phyloP scores from a whole-genome alignment of 2,797 vertebrate species.

The Tadarida brasiliensis region DNA sequence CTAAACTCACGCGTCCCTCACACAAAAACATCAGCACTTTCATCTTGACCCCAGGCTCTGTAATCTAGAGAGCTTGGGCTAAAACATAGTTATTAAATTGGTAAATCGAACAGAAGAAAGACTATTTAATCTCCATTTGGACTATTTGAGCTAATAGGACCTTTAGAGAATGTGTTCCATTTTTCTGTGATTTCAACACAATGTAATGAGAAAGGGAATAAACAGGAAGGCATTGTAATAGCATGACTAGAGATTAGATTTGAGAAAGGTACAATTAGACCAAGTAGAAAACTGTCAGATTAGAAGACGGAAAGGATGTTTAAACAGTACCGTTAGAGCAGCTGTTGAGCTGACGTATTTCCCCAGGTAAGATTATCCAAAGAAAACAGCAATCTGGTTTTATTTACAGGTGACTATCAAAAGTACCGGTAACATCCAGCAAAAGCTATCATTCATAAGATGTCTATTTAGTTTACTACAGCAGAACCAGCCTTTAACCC shows the following conservation, averaged over 20 bases:
- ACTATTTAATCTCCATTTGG: slow-evolving; percentile 24
- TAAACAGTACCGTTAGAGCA: neutral
- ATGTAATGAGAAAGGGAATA: neutral
- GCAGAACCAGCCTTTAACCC: neutral
- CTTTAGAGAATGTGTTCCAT: neutral
- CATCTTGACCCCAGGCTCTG: neutral
- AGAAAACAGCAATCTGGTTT: neutral
- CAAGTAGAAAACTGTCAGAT: slow-evolving; percentile 2
- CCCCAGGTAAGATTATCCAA: neutral
- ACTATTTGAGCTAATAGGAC: neutral
- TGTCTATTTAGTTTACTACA: neutral
- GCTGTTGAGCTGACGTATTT: neutral
- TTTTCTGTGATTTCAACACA: neutral
- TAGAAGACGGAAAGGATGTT: slow-evolving; percentile 17
- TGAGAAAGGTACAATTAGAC: neutral
- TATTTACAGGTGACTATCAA: neutral
- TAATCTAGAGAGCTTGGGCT: neutral
- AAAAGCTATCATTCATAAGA: neutral
- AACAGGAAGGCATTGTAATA: neutral
- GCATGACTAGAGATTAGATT: neutral
- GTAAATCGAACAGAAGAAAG: slow-evolving; percentile 4
- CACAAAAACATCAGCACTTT: neutral
- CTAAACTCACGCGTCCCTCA: neutral
- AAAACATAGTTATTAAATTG: neutral
- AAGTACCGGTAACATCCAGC: neutral